Base-by-base conservation (phyloP, 2,113 vertebrate species). In the Papio anubis region DNA sequence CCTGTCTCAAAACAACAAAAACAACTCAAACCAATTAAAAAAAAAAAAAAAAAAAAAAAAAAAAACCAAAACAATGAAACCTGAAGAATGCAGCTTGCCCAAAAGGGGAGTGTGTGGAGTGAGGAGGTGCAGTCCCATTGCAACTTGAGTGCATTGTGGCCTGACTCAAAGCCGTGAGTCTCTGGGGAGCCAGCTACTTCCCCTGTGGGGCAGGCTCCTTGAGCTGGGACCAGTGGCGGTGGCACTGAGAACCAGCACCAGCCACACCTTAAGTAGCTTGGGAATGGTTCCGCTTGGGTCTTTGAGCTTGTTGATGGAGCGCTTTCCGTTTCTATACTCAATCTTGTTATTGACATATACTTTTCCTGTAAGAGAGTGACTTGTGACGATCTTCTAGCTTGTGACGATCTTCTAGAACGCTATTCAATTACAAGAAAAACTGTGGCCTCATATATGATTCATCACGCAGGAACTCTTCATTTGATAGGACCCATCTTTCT, bases 401-500 rank as follows among this genome's bases (percentile, higher is more conserved):
- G 13, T 1, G 75, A 82, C 11, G 45, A 9, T 92, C 80, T 96
- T 95, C 55, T 2, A 90, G 40, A 72, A 61, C 30, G 83, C 43
- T 0, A 0, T 0, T 0, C 35, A 76, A 73, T 94, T 96, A 89
- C 88, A 97, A 96, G 96, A 70, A 93, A 97, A 92, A 94, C 93
- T 85, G 0, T 78, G 73, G 83, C 90, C 97, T 96, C 88, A 21
- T 75, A 90, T 40, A 50, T 97, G 98, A 98, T 96, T 98, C 93
- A 98, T 66, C 79, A 64, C 45, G 57, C 66, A 92, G 93, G 97
- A 97, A 98, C 95, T 92, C 90, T 96, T 96, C 97, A 88, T 94
- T 98, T 97, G 93, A 97, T 70, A 92, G 81, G 81, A 98, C 93
- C 94, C 86, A 92, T 95, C 97, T 97, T 98, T 98, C 98, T 94